Evolutionary conservation across 2,797 vertebrate species (phyloP).

Genomic region (Chelidonichthys spinosus): DNA sequence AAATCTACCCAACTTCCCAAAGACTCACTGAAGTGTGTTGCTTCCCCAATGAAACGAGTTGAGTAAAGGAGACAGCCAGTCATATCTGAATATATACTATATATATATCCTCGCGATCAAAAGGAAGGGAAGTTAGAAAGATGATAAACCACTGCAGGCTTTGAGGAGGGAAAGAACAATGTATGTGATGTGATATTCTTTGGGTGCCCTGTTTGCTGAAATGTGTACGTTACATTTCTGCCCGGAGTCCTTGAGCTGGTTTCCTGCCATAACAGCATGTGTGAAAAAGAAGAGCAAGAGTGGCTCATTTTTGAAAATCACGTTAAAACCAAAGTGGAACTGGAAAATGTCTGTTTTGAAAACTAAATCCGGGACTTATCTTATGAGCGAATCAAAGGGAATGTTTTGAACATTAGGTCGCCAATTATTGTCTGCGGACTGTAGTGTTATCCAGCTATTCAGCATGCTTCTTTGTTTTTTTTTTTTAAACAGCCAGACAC

Average conservation of each 20-base stretch:
- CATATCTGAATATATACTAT: slow-evolving; percentile 15
- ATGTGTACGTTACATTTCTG: slow-evolving; percentile 37
- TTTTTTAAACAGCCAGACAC: slow-evolving; percentile 72
- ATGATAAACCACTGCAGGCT: slow-evolving; percentile 26
- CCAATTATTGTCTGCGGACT: slow-evolving; percentile 74
- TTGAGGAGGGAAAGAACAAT: slow-evolving; percentile 46
- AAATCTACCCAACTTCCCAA: slow-evolving; percentile 17
- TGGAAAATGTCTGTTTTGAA: slow-evolving; percentile 81
- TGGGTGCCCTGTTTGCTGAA: slow-evolving; percentile 38
- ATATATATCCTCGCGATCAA: slow-evolving; percentile 31
- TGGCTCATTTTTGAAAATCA: slow-evolving; percentile 70
- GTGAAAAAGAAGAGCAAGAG: slow-evolving; percentile 73
- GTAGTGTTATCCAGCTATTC: slow-evolving; percentile 68
- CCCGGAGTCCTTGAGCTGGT: slow-evolving; percentile 72
- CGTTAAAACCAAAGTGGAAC: slow-evolving; percentile 71
- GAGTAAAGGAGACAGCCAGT: slow-evolving; percentile 21
- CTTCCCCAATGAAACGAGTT: neutral
- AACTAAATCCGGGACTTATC: slow-evolving; percentile 75
- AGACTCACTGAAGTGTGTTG: slow-evolving; percentile 20
- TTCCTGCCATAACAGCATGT: slow-evolving; percentile 72
- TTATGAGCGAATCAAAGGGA: slow-evolving; percentile 77
- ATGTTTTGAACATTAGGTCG: slow-evolving; percentile 75
- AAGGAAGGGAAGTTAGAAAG: slow-evolving; percentile 26
- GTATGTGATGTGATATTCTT: slow-evolving; percentile 36
- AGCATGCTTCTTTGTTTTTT: slow-evolving; percentile 52